Conservation (phyloP, 2,113 vertebrate species). For the Eretmochelys imbricata region DNA sequence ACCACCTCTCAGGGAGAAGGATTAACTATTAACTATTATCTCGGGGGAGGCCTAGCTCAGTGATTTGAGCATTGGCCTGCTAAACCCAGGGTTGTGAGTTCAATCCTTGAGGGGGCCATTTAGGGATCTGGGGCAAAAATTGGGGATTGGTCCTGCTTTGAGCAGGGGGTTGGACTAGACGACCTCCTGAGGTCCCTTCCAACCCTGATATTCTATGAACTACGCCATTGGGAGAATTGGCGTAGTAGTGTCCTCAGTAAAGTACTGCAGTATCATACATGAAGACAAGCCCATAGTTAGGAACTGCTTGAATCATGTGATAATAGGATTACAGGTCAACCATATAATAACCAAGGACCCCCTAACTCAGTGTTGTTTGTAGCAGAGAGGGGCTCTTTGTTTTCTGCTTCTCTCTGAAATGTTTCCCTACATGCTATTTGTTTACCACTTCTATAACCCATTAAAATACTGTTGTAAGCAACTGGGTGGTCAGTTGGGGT, state of each 20-base stretch:
- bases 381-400: background rate
- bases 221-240: too few species aligned
- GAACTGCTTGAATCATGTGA: background rate
- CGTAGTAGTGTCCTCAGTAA: background rate
- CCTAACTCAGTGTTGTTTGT: background rate
- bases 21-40: background rate
- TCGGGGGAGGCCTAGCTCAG: too few species aligned
- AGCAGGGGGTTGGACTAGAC: too few species aligned
- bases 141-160: too few species aligned
- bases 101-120: too few species aligned
- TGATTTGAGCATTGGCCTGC: too few species aligned
- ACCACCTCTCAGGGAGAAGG: background rate
- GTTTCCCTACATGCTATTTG: background rate
- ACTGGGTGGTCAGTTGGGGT: background rate
- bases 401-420: background rate
- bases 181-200: too few species aligned
- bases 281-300: background rate
- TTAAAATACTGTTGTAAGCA: background rate
- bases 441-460: background rate
- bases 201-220: too few species aligned
- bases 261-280: background rate
- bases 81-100: too few species aligned
- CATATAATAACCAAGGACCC: background rate
- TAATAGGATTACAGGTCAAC: background rate
- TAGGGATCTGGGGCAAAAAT: too few species aligned